Evolutionary conservation across 2,113 vertebrate genomes (phyloP).

Genomic region (Phrynosoma blainvillii): DNA sequence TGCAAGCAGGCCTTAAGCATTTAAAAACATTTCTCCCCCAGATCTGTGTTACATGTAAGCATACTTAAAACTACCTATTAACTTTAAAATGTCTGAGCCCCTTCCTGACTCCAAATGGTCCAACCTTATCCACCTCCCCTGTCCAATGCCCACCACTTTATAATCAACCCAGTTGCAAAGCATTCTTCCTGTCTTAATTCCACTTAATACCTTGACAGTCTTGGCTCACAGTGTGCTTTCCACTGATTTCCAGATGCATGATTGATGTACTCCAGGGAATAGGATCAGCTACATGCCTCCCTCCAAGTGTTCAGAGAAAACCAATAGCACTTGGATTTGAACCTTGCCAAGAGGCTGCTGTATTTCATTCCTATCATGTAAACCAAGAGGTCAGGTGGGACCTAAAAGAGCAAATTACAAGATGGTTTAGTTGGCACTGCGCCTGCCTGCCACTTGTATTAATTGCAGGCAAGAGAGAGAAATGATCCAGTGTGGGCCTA

Average conservation of each 20-base stretch:
- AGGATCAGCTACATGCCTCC: not conserved
- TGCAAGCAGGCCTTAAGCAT: not conserved
- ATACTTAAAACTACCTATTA: not conserved
- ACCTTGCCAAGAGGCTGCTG: conserved; percentile 8
- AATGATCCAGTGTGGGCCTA: not conserved
- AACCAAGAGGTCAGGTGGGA: conserved; percentile 18
- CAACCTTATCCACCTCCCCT: not conserved
- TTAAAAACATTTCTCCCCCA: not conserved
- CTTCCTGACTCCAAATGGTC: not conserved
- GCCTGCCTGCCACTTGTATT: conserved; percentile 22
- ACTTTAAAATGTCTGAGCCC: not conserved
- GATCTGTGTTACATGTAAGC: not conserved
- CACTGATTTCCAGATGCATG: conserved; percentile 17
- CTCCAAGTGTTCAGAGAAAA: not conserved
- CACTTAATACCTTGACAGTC: not conserved
- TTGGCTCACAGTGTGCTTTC: not conserved
- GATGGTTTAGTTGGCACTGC: conserved; percentile 17
- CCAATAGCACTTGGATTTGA: not conserved
- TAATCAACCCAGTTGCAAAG: not conserved
- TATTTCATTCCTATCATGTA: conserved; percentile 22
- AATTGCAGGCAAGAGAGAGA: not conserved
- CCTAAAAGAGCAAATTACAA: conserved; percentile 22
- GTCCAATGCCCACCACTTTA: not conserved
- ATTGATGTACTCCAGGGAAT: conserved; percentile 3
- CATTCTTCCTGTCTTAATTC: not conserved